Evolutionary conservation across 2,888 invertebrate genomes (phyloP), one percentile per base, ranked within the genome.

Genomic region (Eremobia ochroleuca): DNA sequence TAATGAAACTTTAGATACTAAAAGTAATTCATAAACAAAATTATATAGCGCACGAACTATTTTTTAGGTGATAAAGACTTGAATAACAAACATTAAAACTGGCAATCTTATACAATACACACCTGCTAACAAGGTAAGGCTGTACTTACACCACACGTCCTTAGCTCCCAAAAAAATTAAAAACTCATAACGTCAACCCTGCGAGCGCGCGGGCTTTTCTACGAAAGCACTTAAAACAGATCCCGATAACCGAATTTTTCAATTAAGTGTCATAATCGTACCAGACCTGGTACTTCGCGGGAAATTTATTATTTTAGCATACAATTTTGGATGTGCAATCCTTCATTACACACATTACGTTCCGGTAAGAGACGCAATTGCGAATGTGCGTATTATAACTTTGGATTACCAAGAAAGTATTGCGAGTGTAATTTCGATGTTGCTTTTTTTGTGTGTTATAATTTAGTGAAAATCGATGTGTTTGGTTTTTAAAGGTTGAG

Each of bases 201-300:
- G 82, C 49, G 31, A 43, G 55, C 40, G 68, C 68, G 64, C 46
- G 71, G 59, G 77, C 71, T 94, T 90, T 96, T 96, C 96, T 95
- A 96, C 95, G 95, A 96, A 96, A 93, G 91, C 93, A 94, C 92
- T 96, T 95, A 94, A 91, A 92, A 90, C 91, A 87, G 91, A 94
- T 95, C 93, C 90, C 93, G 95, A 96, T 96, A 95, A 93, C 93
- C 92, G 94, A 95, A 92, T 94, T 95, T 91, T 96, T 96, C 96
- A 96, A 96, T 96, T 96, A 96, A 93, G 95, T 95, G 96, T 95
- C 94, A 95, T 96, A 96, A 96, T 95, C 91, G 92, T 93, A 92
- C 91, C 93, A 90, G 89, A 90, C 88, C 78, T 87, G 89, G 89
- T 85, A 82, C 69, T 90, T 94, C 94, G 92, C 91, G 86, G 90